Conservation (phyloP, 2,888 invertebrate species). For the Synergus umbraculus region DNA sequence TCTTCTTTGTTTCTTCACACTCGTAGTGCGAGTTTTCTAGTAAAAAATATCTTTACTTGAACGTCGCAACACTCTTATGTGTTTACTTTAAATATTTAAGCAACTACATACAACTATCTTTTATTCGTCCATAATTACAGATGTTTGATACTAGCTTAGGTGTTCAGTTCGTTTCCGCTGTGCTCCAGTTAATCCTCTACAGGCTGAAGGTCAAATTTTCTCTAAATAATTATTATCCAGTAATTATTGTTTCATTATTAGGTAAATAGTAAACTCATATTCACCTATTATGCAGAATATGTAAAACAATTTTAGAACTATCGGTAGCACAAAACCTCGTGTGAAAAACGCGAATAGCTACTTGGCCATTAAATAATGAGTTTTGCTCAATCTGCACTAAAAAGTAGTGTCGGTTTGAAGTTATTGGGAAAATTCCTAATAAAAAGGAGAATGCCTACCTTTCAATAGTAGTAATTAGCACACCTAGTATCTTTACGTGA, state of each 20-base stretch:
- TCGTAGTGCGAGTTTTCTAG: constrained; percentile 58
- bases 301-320: background rate
- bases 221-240: background rate
- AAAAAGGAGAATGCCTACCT: constrained; percentile 8
- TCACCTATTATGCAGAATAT: background rate
- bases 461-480: constrained; percentile 10
- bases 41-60: constrained; percentile 46
- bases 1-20: no score
- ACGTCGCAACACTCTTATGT: background rate
- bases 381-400: constrained; percentile 15
- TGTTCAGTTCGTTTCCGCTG: background rate
- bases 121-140: background rate
- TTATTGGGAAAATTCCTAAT: constrained; percentile 13
- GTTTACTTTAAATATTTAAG: background rate
- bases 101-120: background rate
- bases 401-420: background rate
- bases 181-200: background rate
- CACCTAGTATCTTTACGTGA: background rate
- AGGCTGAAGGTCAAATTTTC: background rate
- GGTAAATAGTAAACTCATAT: background rate
- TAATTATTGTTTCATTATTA: background rate
- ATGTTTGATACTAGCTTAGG: background rate
- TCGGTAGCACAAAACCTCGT: background rate
- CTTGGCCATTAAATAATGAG: background rate
- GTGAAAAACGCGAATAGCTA: background rate